phyloP scores from a whole-genome alignment of 92 coral and sea anemone species.

The Hydrozoanthus gracilis region DNA sequence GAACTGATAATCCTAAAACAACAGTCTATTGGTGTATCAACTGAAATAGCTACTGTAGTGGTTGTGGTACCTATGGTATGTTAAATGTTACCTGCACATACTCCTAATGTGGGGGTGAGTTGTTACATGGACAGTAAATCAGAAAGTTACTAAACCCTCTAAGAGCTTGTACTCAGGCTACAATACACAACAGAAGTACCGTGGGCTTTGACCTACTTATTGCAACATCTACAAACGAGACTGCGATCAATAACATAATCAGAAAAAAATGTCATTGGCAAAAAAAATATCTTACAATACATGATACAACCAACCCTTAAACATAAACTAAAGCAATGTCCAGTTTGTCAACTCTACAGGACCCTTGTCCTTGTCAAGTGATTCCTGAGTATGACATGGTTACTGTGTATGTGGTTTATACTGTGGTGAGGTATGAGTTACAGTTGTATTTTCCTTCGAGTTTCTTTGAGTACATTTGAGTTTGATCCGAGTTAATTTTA shows the following conservation, averaged over 20 bases:
- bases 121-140: background rate
- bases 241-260: background rate
- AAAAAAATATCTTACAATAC: too few species aligned
- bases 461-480: too few species aligned
- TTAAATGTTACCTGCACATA: background rate
- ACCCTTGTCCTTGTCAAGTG: too few species aligned
- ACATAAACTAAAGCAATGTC: too few species aligned
- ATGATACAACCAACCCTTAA: too few species aligned
- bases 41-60: background rate
- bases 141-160: background rate
- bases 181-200: background rate
- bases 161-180: slow-evolving; percentile 6
- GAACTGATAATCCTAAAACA: background rate
- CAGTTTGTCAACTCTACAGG: too few species aligned
- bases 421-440: too few species aligned
- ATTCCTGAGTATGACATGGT: too few species aligned
- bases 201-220: background rate
- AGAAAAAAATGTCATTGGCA: background rate
- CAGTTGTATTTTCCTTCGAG: too few species aligned
- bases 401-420: too few species aligned
- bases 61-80: background rate
- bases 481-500: too few species aligned
- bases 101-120: background rate
- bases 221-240: background rate
- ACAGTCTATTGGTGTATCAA: background rate